Evolutionary conservation across 2,797 vertebrate genomes (phyloP), one percentile per base, ranked within the genome.

Genomic region (Aeoliscus strigatus): DNA sequence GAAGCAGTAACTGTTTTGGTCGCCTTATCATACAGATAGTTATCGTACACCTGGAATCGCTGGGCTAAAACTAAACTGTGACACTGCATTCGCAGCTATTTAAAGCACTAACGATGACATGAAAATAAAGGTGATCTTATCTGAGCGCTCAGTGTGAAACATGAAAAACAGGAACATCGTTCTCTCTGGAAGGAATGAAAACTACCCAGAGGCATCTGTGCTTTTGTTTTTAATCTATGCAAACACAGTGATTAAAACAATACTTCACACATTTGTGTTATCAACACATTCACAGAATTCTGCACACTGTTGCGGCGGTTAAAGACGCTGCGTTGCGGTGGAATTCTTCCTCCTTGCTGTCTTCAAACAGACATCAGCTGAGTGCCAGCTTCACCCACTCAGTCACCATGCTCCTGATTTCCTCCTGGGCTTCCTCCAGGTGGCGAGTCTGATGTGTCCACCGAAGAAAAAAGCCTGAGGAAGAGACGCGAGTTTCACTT

Each of bases 381-480:
- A 44, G 28, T 0, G 32, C 60, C 56, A 70, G 25, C 39, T 54
- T 78, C 35, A 16, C 67, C 79, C 79, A 77, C 30, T 81, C 56
- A 3, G 47, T 76, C 18, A 89, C 73, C 58, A 91, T 82, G 67
- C 65, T 84, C 59, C 77, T 76, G 40, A 89, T 68, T 65, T 73
- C 77, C 51, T 81, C 79, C 79, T 87, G 79, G 8, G 83, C 89
- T 46, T 88, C 88, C 0, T 92, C 86, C 50, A 90, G 80, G 42
- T 85, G 70, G 34, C 81, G 81, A 37, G 75, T 50, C 3, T 88
- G 72, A 5, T 66, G 51, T 11, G 85, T 87, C 91, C 91, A 92
- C 0, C 82, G 82, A 9, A 93, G 82, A 68, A 96, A 97, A n/a
- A 91, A 84, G 1, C 90, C 92, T 94, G 31, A 25, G 35, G 9